Evolutionary conservation across 2,113 vertebrate species (phyloP).

Genomic region (Actinemys pallida): DNA sequence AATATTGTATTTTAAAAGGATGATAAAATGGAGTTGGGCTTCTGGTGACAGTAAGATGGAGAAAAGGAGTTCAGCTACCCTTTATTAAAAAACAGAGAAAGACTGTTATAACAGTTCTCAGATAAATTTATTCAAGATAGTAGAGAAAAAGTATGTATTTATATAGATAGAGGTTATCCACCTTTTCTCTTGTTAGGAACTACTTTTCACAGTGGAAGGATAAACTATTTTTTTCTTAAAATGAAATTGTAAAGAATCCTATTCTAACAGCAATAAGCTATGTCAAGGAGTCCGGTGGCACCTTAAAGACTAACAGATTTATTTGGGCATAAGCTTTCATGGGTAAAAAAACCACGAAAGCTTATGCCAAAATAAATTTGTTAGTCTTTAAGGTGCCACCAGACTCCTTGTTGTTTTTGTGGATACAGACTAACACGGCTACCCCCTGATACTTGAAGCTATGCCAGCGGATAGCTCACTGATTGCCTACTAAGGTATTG

Average conservation of each 20-base stretch:
- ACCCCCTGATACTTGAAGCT: background rate
- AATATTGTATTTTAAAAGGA: constrained; percentile 24
- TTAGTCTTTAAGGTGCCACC: no score
- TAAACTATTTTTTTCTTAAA: background rate
- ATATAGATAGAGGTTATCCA: background rate
- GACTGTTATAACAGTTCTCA: background rate
- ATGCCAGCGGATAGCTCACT: no score
- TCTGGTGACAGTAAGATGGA: background rate
- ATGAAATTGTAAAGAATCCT: background rate
- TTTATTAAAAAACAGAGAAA: background rate
- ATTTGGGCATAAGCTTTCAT: no score
- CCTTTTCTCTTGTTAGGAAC: background rate
- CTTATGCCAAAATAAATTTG: no score
- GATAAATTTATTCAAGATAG: background rate
- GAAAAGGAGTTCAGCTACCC: background rate
- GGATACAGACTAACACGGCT: no score
- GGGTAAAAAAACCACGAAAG: no score
- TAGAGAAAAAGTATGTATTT: background rate
- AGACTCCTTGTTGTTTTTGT: no score
- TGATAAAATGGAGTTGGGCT: constrained; percentile 26
- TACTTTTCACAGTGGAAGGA: background rate
- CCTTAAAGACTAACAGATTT: no score
- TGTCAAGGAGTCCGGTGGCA: background rate
- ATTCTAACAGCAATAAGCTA: background rate
- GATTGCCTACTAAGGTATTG: no score